Conservation (phyloP, 53 echinoderm and acorn worm species). For the Paelopatides confundens region DNA sequence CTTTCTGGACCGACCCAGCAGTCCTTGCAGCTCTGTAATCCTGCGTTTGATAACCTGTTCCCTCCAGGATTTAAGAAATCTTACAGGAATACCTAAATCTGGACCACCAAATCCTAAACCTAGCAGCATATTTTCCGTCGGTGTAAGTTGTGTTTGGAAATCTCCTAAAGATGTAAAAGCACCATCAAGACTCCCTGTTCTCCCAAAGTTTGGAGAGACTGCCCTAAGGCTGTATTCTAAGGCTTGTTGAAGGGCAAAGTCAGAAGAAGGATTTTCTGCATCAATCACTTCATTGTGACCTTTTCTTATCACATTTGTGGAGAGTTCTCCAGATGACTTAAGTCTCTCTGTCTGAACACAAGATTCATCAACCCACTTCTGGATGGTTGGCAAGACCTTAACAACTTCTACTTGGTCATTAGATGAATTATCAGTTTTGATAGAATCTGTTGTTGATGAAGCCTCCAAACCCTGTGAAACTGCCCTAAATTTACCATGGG, state of each 20-base stretch:
- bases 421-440: conserved; percentile 47
- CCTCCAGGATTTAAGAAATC: conserved; percentile 87
- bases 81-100: conserved; percentile 85
- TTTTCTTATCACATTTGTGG: neutral
- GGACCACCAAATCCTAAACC: conserved; percentile 89
- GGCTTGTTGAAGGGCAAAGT: conserved; percentile 25
- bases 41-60: conserved; percentile 74
- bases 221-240: conserved; percentile 31
- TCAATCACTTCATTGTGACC: neutral
- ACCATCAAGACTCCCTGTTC: conserved; percentile 86
- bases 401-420: conserved; percentile 20
- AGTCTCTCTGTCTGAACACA: conserved; percentile 67
- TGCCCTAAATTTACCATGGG: neutral
- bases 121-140: conserved; percentile 86
- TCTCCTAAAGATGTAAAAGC: conserved; percentile 48
- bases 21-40: conserved; percentile 69
- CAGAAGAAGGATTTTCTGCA: neutral
- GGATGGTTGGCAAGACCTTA: conserved; percentile 64
- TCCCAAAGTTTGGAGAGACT: conserved; percentile 64
- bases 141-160: conserved; percentile 69
- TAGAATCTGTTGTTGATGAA: conserved; percentile 39
- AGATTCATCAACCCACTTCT: conserved; percentile 91
- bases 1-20: conserved; percentile 59
- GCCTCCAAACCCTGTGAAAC: neutral
- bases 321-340: neutral